Evolutionary conservation across 2,797 vertebrate genomes (phyloP).

Genomic region (Peromyscus eremicus): DNA sequence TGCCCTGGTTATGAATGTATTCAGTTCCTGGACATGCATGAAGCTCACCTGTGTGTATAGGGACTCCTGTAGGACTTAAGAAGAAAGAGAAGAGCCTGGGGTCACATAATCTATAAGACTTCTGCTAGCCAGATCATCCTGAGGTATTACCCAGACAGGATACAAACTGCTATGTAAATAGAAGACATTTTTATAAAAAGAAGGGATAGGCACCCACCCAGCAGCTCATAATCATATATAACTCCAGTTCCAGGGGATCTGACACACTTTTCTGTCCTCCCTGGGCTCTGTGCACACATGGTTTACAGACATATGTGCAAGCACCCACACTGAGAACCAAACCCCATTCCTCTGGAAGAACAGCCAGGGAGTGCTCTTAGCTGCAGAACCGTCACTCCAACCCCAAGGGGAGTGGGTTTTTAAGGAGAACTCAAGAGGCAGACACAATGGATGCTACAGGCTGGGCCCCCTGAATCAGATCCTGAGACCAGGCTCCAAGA

Average conservation of each 20-base stretch:
- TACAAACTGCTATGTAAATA: neutral
- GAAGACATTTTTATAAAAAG: neutral
- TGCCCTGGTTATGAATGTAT: neutral
- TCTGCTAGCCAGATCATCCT: neutral
- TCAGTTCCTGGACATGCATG: neutral
- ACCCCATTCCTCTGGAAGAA: neutral
- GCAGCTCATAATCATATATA: neutral
- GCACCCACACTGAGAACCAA: neutral
- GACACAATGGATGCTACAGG: too few relatives aligned
- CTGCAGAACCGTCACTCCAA: neutral
- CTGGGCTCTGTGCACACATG: neutral
- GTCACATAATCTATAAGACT: neutral
- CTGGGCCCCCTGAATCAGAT: neutral
- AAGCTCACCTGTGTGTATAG: neutral
- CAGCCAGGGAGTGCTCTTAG: neutral
- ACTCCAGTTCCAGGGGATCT: neutral
- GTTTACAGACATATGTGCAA: neutral
- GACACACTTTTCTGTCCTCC: neutral
- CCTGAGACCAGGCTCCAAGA: neutral
- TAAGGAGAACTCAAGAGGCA: neutral
- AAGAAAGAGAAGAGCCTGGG: neutral
- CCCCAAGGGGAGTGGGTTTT: neutral
- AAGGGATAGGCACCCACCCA: neutral
- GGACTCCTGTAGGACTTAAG: neutral
- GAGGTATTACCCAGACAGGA: neutral